Percentiles rank a stretch among this genome's conserved stretches.
These are phyloP conservation scores for Drosophila fungiperda DNA, from an alignment of 2,888 invertebrate species.

Conservation along the genomic window DNA sequence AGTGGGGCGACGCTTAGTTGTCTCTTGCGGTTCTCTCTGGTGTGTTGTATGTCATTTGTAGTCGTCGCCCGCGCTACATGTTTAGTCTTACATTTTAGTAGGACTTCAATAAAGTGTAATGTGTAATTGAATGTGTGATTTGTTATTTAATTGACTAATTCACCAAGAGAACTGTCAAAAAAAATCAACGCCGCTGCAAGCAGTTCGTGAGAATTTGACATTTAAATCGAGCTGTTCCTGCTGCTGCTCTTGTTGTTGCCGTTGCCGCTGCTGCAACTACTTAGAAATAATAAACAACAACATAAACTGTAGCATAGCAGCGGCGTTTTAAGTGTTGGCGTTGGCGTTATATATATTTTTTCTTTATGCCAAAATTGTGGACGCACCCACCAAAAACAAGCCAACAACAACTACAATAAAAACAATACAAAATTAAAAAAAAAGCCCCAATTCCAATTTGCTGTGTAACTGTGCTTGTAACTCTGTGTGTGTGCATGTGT, in stretches of 20 bases:
- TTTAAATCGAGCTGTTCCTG: constrained; percentile 52
- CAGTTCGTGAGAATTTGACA: constrained; percentile 78
- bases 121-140: constrained; percentile 38
- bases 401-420: constrained; percentile 3
- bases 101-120: constrained; percentile 32
- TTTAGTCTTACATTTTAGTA: constrained; percentile 30
- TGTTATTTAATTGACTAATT: constrained; percentile 27
- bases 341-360: constrained; percentile 1
- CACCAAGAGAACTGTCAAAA: constrained; percentile 18
- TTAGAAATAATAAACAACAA: constrained; percentile 30
- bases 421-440: constrained; percentile 24
- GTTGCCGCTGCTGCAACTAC: constrained; percentile 34
- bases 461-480: constrained; percentile 38
- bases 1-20: constrained; percentile 25
- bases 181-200: constrained; percentile 12
- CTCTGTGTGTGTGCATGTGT: constrained; percentile 17
- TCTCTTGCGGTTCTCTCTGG: not conserved
- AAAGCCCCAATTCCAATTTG: constrained; percentile 51
- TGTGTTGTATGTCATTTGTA: constrained; percentile 4
- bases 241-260: constrained; percentile 13
- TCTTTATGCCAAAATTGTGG: constrained; percentile 58
- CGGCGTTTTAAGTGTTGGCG: constrained; percentile 43
- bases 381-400: constrained; percentile 71
- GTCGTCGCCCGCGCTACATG: constrained; percentile 20
- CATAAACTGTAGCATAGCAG: constrained; percentile 28